Conservation (phyloP, 2,888 invertebrate genomes). For the Stramonita haemastoma region DNA sequence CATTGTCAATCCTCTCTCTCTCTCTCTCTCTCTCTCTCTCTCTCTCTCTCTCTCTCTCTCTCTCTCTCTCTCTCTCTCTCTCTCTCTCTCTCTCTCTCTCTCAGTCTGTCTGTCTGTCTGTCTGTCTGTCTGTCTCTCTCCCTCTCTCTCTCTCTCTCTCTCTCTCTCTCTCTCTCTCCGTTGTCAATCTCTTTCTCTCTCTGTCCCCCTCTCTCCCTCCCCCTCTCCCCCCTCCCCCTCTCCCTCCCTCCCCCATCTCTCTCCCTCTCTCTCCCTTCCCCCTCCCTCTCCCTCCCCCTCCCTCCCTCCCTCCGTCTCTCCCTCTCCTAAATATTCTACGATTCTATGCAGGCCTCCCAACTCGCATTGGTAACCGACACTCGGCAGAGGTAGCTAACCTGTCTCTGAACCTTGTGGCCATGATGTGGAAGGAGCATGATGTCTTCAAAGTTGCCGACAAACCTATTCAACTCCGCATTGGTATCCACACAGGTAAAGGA, state of each 20-base stretch:
- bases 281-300: no score
- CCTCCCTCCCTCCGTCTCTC: no score
- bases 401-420: constrained; percentile 56
- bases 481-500: constrained; percentile 65
- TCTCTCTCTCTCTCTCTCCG: neutral
- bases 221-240: no score
- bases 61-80: neutral
- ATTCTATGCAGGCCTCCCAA: constrained; percentile 58
- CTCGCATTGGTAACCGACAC: constrained; percentile 59
- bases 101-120: no score
- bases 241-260: neutral
- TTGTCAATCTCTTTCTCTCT: no score
- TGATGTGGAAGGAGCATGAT: constrained; percentile 48
- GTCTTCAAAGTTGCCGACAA: constrained; percentile 54
- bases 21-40: neutral
- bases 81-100: neutral
- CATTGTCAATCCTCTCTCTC: neutral
- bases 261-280: no score
- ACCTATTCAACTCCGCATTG: constrained; percentile 60
- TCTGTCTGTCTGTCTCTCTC: no score
- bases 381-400: constrained; percentile 62
- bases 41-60: neutral
- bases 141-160: no score
- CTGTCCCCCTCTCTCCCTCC: neutral
- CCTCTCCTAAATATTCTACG: no score